Evolutionary conservation across 2,888 invertebrate genomes (phyloP).

Genomic region (Acleris emargana): DNA sequence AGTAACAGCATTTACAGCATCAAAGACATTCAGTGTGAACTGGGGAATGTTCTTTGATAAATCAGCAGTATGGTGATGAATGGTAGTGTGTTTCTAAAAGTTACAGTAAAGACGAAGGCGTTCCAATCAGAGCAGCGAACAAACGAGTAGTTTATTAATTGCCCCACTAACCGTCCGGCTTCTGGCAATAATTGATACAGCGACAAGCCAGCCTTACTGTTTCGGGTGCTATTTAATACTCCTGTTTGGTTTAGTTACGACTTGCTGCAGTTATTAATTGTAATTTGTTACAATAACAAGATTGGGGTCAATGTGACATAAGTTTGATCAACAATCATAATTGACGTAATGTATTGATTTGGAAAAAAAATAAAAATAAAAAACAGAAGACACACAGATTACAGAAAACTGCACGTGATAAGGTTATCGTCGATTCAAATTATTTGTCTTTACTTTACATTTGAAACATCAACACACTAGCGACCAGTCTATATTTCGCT

Average conservation of each 20-base stretch:
- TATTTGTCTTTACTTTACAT: too few relatives aligned
- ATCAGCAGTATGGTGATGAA: too few relatives aligned
- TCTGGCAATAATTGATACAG: slow-evolving; percentile 53
- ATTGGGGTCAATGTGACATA: slow-evolving; percentile 40
- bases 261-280: slow-evolving; percentile 45
- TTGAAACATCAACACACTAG: too few relatives aligned
- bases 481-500: too few relatives aligned
- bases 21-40: too few relatives aligned
- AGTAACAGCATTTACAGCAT: too few relatives aligned
- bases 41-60: too few relatives aligned
- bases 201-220: slow-evolving; percentile 46
- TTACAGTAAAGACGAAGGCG: too few relatives aligned
- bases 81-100: too few relatives aligned
- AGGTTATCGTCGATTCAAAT: neutral
- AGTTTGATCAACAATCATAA: slow-evolving; percentile 40
- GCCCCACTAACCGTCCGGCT: slow-evolving; percentile 46
- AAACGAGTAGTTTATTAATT: slow-evolving; percentile 50
- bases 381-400: too few relatives aligned
- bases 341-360: slow-evolving; percentile 8
- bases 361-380: too few relatives aligned
- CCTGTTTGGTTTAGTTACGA: slow-evolving; percentile 45
- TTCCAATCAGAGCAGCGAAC: slow-evolving; percentile 32
- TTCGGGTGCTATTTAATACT: slow-evolving; percentile 44
- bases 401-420: too few relatives aligned
- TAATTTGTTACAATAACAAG: slow-evolving; percentile 45